Conservation (phyloP, 1,140 invertebrate species). For the Agrilus planipennis region DNA sequence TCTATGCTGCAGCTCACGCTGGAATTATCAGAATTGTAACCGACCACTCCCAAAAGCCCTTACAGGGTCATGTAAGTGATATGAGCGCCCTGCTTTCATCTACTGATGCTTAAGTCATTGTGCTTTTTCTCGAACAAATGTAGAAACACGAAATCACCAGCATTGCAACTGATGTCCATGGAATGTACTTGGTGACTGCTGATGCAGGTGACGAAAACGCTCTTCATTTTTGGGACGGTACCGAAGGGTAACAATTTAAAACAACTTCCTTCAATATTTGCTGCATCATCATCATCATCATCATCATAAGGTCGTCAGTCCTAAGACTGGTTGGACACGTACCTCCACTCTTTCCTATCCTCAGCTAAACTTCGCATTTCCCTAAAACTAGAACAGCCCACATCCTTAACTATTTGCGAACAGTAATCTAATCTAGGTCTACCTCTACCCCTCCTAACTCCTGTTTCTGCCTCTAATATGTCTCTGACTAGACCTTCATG, state of each 20-base stretch:
- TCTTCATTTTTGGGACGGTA: constrained; percentile 43
- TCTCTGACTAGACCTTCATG: too few relatives aligned
- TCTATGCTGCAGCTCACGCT: constrained; percentile 42
- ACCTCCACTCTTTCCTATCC: too few relatives aligned
- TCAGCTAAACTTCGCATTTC: too few relatives aligned
- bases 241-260: constrained; percentile 25
- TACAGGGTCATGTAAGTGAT: constrained; percentile 44
- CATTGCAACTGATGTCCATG: constrained; percentile 32
- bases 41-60: constrained; percentile 36
- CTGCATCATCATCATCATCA: constrained; percentile 6
- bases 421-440: background rate
- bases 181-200: constrained; percentile 41
- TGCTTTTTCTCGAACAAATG: constrained; percentile 12
- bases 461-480: too few relatives aligned
- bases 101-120: constrained; percentile 5
- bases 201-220: constrained; percentile 40
- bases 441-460: too few relatives aligned
- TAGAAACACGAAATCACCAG: constrained; percentile 34
- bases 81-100: constrained; percentile 4
- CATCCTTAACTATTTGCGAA: background rate
- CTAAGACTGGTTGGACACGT: too few relatives aligned
- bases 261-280: constrained; percentile 5
- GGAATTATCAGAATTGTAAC: constrained; percentile 42
- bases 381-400: constrained; percentile 1
- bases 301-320: constrained; percentile 1